Conservation (phyloP, 1,140 invertebrate genomes). For the Drosophila oshimai region DNA sequence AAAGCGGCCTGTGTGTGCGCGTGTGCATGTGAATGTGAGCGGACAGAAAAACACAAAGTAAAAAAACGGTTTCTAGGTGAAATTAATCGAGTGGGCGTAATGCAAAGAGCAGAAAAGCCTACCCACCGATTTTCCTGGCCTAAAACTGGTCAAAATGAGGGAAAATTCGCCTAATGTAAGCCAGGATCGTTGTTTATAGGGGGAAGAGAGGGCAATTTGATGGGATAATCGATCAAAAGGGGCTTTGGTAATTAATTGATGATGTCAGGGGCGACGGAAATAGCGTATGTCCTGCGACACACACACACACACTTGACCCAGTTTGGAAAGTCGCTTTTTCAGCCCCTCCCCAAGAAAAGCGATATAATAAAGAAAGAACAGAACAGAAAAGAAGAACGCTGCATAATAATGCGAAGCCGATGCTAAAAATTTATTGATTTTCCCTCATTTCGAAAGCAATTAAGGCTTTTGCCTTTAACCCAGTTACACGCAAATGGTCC, state of each 20-base stretch:
- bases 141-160: neutral
- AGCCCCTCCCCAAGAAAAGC: neutral
- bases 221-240: conserved; percentile 27
- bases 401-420: conserved; percentile 13
- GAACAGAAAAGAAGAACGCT: neutral
- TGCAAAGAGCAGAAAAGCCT: conserved; percentile 20
- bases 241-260: conserved; percentile 11
- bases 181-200: neutral
- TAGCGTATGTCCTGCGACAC: conserved; percentile 17
- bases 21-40: conserved; percentile 30
- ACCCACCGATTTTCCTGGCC: conserved; percentile 17
- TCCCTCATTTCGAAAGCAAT: conserved; percentile 48
- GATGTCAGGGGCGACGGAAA: conserved; percentile 32
- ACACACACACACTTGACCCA: conserved; percentile 61
- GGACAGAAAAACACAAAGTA: conserved; percentile 4
- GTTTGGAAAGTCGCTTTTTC: conserved; percentile 20
- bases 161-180: neutral
- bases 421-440: conserved; percentile 66
- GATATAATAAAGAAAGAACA: neutral
- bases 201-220: neutral
- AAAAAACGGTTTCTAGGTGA: conserved; percentile 47
- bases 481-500: conserved; percentile 27
- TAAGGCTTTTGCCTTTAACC: conserved; percentile 62
- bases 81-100: conserved; percentile 46
- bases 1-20: conserved; percentile 10